Conservation (phyloP, 35 echinoderm and acorn worm species). For the Heliocidaris erythrogramma region DNA sequence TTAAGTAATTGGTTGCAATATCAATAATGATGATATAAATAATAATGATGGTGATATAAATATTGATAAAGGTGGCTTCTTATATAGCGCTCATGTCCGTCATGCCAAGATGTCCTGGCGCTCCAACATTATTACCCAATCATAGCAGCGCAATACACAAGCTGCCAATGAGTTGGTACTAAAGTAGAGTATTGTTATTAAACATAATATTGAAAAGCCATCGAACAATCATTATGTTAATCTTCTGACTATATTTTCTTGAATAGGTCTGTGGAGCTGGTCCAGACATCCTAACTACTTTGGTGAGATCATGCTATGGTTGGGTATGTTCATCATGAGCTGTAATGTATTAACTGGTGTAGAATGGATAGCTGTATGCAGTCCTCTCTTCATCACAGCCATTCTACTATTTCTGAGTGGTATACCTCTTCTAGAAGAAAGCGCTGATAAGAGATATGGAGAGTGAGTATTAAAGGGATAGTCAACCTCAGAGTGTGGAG, state of each 20-base stretch:
- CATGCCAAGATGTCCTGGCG: too few relatives aligned
- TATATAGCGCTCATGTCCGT: too few relatives aligned
- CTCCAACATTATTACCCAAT: too few relatives aligned
- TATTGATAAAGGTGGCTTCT: too few relatives aligned
- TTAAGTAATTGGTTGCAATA: too few relatives aligned
- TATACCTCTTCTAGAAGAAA: slow-evolving; percentile 78
- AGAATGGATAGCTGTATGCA: slow-evolving; percentile 72
- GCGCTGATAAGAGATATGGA: slow-evolving; percentile 78
- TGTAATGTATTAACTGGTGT: slow-evolving; percentile 59
- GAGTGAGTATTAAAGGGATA: slow-evolving; percentile 80
- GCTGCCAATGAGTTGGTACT: too few relatives aligned
- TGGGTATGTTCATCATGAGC: slow-evolving; percentile 80
- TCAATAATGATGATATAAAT: too few relatives aligned
- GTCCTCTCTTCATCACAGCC: slow-evolving; percentile 75
- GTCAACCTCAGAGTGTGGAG: too few relatives aligned
- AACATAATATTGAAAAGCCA: background rate
- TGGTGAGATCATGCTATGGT: slow-evolving; percentile 88
- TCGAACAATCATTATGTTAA: background rate
- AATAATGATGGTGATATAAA: too few relatives aligned
- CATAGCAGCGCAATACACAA: too few relatives aligned
- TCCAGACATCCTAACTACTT: slow-evolving; percentile 97
- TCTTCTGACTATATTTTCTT: background rate
- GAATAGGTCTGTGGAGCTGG: slow-evolving; percentile 81
- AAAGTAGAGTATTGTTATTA: background rate
- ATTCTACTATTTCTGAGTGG: slow-evolving; percentile 80